Percentiles rank a stretch among this genome's conserved stretches.
phyloP scores from a whole-genome alignment of 2,888 invertebrate species.

The Melanotus villosus region DNA sequence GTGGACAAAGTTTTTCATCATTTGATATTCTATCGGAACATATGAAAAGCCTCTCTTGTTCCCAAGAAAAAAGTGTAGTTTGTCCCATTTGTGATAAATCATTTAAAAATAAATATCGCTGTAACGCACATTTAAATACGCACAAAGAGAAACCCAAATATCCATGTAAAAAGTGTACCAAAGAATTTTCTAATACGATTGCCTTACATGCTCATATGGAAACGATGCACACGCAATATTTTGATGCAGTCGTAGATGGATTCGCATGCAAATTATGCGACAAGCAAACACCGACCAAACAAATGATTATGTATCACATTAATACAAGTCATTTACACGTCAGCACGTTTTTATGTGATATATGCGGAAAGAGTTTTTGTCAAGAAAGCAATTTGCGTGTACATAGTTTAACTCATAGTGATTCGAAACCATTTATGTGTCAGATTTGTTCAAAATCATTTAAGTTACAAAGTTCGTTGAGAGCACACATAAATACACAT shows the following conservation, averaged over 20 bases:
- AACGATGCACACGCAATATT: constrained; percentile 47
- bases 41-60: constrained; percentile 35
- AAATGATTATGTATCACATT: constrained; percentile 45
- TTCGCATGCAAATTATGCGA: constrained; percentile 48
- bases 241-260: constrained; percentile 46
- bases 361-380: constrained; percentile 71
- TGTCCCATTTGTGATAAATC: constrained; percentile 44
- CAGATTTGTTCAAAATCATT: constrained; percentile 65
- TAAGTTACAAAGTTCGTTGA: constrained; percentile 59
- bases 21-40: constrained; percentile 39
- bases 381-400: constrained; percentile 43
- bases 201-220: constrained; percentile 41
- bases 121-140: constrained; percentile 40
- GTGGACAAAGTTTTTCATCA: constrained; percentile 39
- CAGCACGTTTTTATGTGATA: constrained; percentile 63
- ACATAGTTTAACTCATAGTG: constrained; percentile 45
- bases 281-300: constrained; percentile 33
- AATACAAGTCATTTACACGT: constrained; percentile 49
- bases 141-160: constrained; percentile 47
- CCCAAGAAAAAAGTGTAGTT: not conserved
- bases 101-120: constrained; percentile 45
- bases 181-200: constrained; percentile 39
- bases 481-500: constrained; percentile 65
- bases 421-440: constrained; percentile 57
- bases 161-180: constrained; percentile 45